Percentiles rank a stretch among this genome's conserved stretches.
Evolutionary conservation across 2,113 vertebrate species (phyloP).

Genomic region (Okapia johnstoni): DNA sequence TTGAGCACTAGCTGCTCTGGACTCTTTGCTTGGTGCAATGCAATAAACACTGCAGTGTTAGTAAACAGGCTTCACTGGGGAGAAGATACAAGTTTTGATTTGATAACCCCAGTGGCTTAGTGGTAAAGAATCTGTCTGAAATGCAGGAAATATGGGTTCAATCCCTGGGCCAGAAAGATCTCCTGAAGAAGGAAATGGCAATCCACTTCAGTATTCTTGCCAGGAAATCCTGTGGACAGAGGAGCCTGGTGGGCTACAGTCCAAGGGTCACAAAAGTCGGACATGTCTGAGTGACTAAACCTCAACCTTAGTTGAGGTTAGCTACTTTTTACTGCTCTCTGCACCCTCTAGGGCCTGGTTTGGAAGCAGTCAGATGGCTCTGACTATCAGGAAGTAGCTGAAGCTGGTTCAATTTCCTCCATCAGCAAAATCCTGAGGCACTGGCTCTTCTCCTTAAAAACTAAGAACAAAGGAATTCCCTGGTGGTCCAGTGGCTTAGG

Average conservation of each 20-base stretch:
- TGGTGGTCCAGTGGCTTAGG: neutral
- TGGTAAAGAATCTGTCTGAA: neutral
- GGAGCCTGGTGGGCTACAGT: neutral
- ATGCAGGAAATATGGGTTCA: neutral
- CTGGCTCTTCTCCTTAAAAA: neutral
- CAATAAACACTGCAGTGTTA: neutral
- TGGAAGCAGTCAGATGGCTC: neutral
- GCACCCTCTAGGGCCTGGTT: rapidly evolving
- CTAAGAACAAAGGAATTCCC: neutral
- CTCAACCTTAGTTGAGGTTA: neutral
- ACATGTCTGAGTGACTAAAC: neutral
- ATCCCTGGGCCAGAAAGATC: neutral
- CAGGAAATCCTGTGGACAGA: neutral
- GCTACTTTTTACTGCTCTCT: neutral
- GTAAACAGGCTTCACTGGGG: neutral
- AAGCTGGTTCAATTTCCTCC: neutral
- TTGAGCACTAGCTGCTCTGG: neutral
- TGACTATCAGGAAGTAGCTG: neutral
- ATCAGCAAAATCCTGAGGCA: neutral
- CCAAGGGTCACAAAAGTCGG: neutral
- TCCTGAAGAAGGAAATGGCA: neutral
- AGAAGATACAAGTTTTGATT: neutral
- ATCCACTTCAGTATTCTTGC: neutral
- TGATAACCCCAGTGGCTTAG: neutral
- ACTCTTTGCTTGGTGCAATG: neutral